These are phyloP conservation scores for Cataglyphis altisquamis DNA, from an alignment of 2,888 invertebrate species.

Conservation along the genomic window DNA sequence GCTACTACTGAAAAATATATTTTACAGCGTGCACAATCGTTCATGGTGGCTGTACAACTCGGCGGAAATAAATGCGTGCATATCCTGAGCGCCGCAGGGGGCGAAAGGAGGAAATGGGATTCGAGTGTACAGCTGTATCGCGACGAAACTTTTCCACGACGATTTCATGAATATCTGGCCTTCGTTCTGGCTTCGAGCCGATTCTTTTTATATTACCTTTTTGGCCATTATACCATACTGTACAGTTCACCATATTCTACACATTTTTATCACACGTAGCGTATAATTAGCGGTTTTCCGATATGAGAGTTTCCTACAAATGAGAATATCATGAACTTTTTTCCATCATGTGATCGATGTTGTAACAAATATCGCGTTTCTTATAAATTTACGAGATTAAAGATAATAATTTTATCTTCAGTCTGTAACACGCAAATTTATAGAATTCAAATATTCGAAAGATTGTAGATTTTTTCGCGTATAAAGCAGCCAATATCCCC, in stretches of 20 bases:
- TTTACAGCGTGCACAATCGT: conserved; percentile 64
- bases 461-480: neutral
- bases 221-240: conserved; percentile 30
- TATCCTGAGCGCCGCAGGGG: conserved; percentile 58
- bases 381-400: neutral
- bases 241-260: neutral
- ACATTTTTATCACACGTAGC: conserved; percentile 43
- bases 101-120: conserved; percentile 69
- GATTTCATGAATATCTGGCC: conserved; percentile 71
- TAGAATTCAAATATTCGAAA: neutral
- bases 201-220: conserved; percentile 16
- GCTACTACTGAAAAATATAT: conserved; percentile 60
- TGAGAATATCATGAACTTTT: neutral
- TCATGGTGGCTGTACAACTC: conserved; percentile 60
- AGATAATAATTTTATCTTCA: neutral
- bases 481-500: neutral
- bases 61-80: conserved; percentile 71
- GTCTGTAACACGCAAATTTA: neutral
- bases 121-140: conserved; percentile 64
- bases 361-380: neutral
- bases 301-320: neutral
- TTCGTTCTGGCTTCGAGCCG: conserved; percentile 60
- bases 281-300: conserved; percentile 22
- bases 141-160: conserved; percentile 70
- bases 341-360: neutral